These are phyloP conservation scores for Drosophila malerkotliana DNA, from an alignment of 1,140 invertebrate species.

Conservation along the genomic window DNA sequence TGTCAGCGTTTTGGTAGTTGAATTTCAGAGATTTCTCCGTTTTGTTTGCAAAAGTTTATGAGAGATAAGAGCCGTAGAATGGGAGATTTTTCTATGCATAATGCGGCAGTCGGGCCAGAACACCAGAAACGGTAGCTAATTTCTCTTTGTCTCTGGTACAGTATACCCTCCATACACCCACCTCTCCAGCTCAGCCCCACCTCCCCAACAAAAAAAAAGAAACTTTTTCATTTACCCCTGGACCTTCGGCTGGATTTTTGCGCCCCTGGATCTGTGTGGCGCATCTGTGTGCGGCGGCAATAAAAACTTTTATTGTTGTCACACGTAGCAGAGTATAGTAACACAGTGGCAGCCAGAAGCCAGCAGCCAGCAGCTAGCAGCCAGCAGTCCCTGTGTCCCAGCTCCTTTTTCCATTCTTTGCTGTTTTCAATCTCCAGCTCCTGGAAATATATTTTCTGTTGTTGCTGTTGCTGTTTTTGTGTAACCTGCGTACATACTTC, in stretches of 20 bases:
- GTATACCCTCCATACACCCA: not conserved
- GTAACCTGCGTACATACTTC: slow-evolving; percentile 81
- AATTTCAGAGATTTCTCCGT: slow-evolving; percentile 33
- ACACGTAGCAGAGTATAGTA: slow-evolving; percentile 64
- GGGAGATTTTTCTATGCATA: slow-evolving; percentile 65
- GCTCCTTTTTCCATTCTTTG: slow-evolving; percentile 7
- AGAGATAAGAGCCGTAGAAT: slow-evolving; percentile 9
- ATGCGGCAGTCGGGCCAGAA: slow-evolving; percentile 32
- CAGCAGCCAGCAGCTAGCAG: slow-evolving; percentile 17
- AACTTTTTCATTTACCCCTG: slow-evolving; percentile 2
- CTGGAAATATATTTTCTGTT: not conserved
- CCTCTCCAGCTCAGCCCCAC: too few species aligned
- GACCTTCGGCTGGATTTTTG: not conserved
- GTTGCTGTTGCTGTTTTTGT: slow-evolving; percentile 48
- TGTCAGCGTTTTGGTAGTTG: slow-evolving; percentile 29
- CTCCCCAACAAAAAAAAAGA: not conserved
- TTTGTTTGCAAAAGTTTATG: slow-evolving; percentile 33
- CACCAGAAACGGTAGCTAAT: slow-evolving; percentile 34
- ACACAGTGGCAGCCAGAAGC: slow-evolving; percentile 42
- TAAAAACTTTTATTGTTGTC: slow-evolving; percentile 83
- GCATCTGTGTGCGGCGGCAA: slow-evolving; percentile 74
- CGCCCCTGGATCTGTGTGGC: not conserved
- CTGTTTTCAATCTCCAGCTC: slow-evolving; percentile 19
- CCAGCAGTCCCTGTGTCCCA: slow-evolving; percentile 7
- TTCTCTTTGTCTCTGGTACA: slow-evolving; percentile 19